Conservation (phyloP, 2,888 invertebrate genomes). For the Athalia circularis region DNA sequence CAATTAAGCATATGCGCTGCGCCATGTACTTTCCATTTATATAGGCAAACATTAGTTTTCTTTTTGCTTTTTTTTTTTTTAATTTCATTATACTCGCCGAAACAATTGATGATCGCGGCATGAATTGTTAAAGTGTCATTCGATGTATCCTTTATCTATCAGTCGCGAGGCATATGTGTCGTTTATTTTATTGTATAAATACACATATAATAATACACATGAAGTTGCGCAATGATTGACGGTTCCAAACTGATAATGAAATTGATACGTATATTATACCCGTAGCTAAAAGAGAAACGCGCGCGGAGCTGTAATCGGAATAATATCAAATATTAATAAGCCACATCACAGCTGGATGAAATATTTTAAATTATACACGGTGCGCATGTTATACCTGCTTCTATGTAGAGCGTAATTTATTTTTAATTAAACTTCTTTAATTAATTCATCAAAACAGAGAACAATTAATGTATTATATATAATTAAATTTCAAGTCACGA, state of each 20-base stretch:
- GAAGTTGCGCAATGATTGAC: conserved; percentile 35
- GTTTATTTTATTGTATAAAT: not conserved
- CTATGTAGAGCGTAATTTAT: no score
- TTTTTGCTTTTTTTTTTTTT: not conserved
- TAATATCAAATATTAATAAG: no score
- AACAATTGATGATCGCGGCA: conserved; percentile 44
- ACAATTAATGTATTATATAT: no score
- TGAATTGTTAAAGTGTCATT: conserved; percentile 51
- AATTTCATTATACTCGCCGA: conserved; percentile 46
- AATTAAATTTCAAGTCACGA: no score
- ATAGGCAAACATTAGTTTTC: conserved; percentile 24
- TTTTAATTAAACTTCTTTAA: no score
- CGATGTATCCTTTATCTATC: conserved; percentile 58
- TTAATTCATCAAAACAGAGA: no score
- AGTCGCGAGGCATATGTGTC: conserved; percentile 47
- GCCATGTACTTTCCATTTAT: conserved; percentile 22
- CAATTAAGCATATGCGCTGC: conserved; percentile 30
- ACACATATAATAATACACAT: not conserved
- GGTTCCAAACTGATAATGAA: conserved; percentile 31
- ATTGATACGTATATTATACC: conserved; percentile 4
- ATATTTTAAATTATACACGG: no score
- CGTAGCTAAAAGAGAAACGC: no score
- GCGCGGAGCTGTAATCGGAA: no score
- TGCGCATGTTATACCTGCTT: no score
- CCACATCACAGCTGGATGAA: no score